Evolutionary conservation across 2,797 vertebrate genomes (phyloP).

Genomic region (Catamblyrhynchus diadema): DNA sequence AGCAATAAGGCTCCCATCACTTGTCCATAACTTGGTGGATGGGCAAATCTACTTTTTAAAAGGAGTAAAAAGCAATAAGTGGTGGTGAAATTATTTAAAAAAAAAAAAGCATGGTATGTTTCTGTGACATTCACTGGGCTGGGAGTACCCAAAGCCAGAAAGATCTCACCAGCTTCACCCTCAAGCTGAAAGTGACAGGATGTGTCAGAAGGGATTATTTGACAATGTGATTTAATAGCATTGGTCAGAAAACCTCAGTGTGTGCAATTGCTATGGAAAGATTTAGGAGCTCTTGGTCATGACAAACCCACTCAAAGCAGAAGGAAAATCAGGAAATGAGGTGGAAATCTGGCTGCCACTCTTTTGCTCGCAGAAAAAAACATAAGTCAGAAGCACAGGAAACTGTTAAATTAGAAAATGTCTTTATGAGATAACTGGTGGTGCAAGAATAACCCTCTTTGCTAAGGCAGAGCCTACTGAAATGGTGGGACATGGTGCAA

Average conservation of each 20-base stretch:
- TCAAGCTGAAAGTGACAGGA: neutral
- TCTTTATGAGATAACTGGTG: constrained; percentile 59
- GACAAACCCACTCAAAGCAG: neutral
- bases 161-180: neutral
- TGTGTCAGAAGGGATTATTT: neutral
- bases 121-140: neutral
- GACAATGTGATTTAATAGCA: neutral
- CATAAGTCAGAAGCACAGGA: constrained; percentile 36
- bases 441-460: neutral
- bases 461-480: neutral
- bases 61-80: neutral
- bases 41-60: neutral
- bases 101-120: neutral
- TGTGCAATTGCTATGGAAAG: neutral
- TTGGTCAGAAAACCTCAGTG: neutral
- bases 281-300: constrained; percentile 13
- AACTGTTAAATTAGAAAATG: constrained; percentile 59
- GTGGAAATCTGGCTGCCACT: constrained; percentile 20
- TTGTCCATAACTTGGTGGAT: constrained; percentile 37
- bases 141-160: neutral
- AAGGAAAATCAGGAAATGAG: constrained; percentile 33
- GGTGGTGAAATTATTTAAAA: neutral
- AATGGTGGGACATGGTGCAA: neutral
- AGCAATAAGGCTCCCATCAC: constrained; percentile 53
- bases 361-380: constrained; percentile 1